Evolutionary conservation across 1,140 invertebrate species (phyloP), one percentile per base, ranked within the genome.

Genomic region (Vollenhovia emeryi): DNA sequence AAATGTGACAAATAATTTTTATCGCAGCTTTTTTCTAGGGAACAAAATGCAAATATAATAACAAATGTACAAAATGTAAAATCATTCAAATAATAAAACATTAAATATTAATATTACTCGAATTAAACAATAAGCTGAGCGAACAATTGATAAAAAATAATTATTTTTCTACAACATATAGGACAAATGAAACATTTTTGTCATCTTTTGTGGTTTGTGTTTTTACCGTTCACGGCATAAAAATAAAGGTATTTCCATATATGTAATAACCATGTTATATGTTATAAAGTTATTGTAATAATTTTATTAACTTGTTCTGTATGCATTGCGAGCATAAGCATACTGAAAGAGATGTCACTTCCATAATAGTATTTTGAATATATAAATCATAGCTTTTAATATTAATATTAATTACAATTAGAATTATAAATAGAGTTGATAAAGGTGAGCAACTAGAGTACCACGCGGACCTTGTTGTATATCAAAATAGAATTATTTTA

Each of bases 271-370:
- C 11, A 13, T 36, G 6, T 36, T 36, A 36, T 43, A 43, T 9
- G 36, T 40, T 9, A 40, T 40, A 40, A 40, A n/a, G n/a, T n/a
- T 9, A 40, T 43, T 43, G 11, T 43, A 43, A 43, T 43, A 43
- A 43, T 43, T 43, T 75, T n/a, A 75, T 21, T 75, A 43, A 75
- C 55, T 75, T 59, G 73, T 43, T 75, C 33, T 15, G 21, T 3
- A 43, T 75, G 2, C 9, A 59, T 75, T 40, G n/a, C 33, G 24
- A 75, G 6, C 15, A 75, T 59, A n/a, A 75, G 36, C 15, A 55
- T 24, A 21, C 1, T 15, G 6, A 43, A 59, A 5, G 21, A 43
- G 21, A 43, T 40, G 36, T n/a, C 2, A 27, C 4, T 43, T 75
- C 52, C 15, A 6, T 75, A 40, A 30, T n/a, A 64, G 33, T 40